Evolutionary conservation across 2,888 invertebrate genomes (phyloP).

Genomic region (Pheosia gnoma): DNA sequence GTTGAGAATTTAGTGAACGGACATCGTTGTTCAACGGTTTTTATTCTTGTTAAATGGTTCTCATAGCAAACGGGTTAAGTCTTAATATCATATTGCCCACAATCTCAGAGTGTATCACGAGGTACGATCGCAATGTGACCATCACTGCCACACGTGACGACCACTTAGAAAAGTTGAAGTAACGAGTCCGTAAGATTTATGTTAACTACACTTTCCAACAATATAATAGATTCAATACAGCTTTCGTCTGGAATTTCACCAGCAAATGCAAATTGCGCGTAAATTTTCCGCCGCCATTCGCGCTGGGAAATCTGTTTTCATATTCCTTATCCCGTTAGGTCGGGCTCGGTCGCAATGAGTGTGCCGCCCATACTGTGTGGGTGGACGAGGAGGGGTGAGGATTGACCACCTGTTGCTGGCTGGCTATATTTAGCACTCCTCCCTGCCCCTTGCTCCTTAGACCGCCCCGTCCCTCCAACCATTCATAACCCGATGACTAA

Average conservation of each 20-base stretch:
- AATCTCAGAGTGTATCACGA: too few relatives aligned
- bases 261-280: slow-evolving; percentile 20
- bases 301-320: slow-evolving; percentile 32
- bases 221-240: too few relatives aligned
- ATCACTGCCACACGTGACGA: too few relatives aligned
- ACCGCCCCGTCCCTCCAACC: slow-evolving; percentile 49
- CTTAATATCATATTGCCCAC: too few relatives aligned
- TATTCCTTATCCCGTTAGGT: slow-evolving; percentile 33
- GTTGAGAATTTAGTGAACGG: too few relatives aligned
- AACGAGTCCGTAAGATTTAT: too few relatives aligned
- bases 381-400: slow-evolving; percentile 60
- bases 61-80: too few relatives aligned
- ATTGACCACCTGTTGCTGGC: slow-evolving; percentile 74
- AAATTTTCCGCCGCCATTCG: slow-evolving; percentile 17
- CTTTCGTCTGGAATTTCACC: slow-evolving; percentile 13
- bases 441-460: slow-evolving; percentile 27
- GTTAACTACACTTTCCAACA: too few relatives aligned
- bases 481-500: slow-evolving; percentile 73
- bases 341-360: slow-evolving; percentile 19
- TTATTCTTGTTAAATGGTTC: too few relatives aligned
- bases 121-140: too few relatives aligned
- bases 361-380: slow-evolving; percentile 32
- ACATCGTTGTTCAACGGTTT: too few relatives aligned
- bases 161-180: too few relatives aligned
- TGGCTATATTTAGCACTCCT: slow-evolving; percentile 69